phyloP scores from a whole-genome alignment of 1,140 invertebrate species.

The Eufriesea mexicana region DNA sequence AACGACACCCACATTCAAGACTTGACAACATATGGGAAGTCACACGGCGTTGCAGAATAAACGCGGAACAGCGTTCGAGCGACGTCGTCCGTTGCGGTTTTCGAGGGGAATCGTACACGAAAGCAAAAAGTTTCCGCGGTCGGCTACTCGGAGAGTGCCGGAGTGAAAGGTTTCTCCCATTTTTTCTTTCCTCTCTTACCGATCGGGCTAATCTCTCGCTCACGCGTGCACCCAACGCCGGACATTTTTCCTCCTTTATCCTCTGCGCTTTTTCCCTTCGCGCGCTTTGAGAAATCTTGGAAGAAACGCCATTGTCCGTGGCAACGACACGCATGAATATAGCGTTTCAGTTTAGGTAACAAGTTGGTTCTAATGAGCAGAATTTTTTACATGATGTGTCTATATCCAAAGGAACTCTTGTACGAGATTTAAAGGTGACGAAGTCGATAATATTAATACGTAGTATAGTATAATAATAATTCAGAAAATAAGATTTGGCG shows the following conservation, averaged over 20 bases:
- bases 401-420: too few species aligned
- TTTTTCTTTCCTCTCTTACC: constrained; percentile 34
- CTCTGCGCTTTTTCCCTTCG: background rate
- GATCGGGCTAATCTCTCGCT: constrained; percentile 30
- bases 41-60: constrained; percentile 22
- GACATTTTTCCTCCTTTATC: background rate
- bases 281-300: background rate
- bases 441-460: too few species aligned
- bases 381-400: too few species aligned
- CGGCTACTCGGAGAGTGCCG: constrained; percentile 34
- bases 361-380: too few species aligned
- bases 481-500: too few species aligned
- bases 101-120: constrained; percentile 41
- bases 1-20: background rate
- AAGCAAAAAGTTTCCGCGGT: constrained; percentile 55
- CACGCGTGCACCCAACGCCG: background rate
- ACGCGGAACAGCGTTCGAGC: constrained; percentile 40
- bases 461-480: too few species aligned
- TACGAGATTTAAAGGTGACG: too few species aligned
- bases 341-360: background rate
- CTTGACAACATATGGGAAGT: constrained; percentile 32
- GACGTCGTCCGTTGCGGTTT: constrained; percentile 29
- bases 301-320: background rate
- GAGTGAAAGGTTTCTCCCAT: constrained; percentile 53
- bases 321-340: background rate